A percentile compares a stretch with the other conserved stretches of the same genome.
Evolutionary conservation across 2,113 vertebrate species (phyloP).

Genomic region (Petrocephalus zakoni): DNA sequence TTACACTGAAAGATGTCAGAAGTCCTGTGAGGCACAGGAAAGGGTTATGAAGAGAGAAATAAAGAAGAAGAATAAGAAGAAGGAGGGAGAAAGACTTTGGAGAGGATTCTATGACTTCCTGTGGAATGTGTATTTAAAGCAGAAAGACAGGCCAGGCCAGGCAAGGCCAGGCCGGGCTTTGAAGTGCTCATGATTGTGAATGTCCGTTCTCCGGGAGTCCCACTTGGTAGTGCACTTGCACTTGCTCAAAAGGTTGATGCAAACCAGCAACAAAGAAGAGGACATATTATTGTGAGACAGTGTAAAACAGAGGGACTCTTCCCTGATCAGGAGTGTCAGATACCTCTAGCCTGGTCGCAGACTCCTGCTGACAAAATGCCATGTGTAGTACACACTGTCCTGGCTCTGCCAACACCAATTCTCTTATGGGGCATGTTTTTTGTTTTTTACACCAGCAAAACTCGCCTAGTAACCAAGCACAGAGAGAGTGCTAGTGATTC

Average conservation of each 20-base stretch:
- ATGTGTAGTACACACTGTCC: background rate
- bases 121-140: background rate
- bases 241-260: background rate
- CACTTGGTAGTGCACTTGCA: background rate
- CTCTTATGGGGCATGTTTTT: background rate
- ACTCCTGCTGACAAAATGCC: background rate
- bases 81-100: background rate
- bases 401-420: background rate
- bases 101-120: background rate
- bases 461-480: background rate
- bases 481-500: background rate
- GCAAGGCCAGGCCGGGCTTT: background rate
- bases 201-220: background rate
- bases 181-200: background rate
- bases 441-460: background rate
- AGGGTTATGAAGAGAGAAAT: background rate
- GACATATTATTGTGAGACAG: background rate
- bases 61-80: background rate
- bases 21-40: background rate
- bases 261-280: background rate
- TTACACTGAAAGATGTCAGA: background rate
- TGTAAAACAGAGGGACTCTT: background rate
- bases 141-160: background rate
- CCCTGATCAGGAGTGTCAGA: background rate
- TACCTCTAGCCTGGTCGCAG: background rate